Base-by-base conservation (phyloP, 2,113 vertebrate genomes). In the Carassius auratus region DNA sequence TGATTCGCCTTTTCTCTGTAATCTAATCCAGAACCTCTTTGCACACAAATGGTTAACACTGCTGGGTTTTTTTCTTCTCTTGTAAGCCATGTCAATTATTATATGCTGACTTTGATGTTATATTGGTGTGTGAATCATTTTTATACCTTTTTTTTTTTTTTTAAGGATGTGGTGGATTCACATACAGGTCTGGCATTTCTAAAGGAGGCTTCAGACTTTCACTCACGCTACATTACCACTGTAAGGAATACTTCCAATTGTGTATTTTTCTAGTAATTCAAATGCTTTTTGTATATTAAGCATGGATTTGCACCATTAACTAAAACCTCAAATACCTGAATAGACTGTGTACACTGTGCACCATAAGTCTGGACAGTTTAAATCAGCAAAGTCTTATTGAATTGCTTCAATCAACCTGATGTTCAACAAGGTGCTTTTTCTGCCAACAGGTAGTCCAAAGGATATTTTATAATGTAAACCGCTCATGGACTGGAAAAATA, bases 181-280 rank as follows among this genome's bases (percentile, higher is more conserved):
- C 97, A 99, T 89, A 93, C 96, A 2, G 97, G 97, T 68, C 93
- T 99, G 83, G 95, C 96, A 4, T 99, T 99, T 93, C 93, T 99
- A 38, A 97, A 96, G 91, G 97, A 99, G 91, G 98, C 97, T 0
- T 93, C 97, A 0, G 98, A 98, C 93, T 99, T 98, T 94, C 98
- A 99, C 91, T 98, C 96, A 1, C 95, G 96, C 85, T 99, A 99
- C 92, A 98, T 99, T 93, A 98, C 97, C 91, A 99, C 97, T 61
- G 98, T 99, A 94, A 96, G 96, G 8, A 45, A 33, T 68, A 69
- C 21, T 81, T 21, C 26, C 15, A 52, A 14, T 81, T 74, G 8
- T n/a, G 52, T 48, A 84, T 76, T 42, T 50, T 64, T 57, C 30
- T 75, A 75, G 71, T 26, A 4, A 75, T 7, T 26, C 9, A 75